Evolutionary conservation across 2,888 invertebrate genomes (phyloP), one percentile per base, ranked within the genome.

Genomic region (Harpalus rufipes): DNA sequence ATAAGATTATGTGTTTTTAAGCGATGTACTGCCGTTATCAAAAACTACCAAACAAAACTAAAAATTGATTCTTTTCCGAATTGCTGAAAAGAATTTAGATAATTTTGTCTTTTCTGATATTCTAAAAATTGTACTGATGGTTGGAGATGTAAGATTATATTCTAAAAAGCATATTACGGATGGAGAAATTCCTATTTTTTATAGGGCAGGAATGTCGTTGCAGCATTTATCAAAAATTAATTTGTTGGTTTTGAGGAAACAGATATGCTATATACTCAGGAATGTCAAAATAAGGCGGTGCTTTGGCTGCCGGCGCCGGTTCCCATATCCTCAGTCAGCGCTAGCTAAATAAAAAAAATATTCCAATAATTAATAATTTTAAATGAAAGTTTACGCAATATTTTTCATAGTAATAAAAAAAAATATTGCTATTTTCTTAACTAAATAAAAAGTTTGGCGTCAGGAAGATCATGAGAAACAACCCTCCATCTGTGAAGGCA

Each of bases 201-300:
- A 95, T 89, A 94, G 95, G 89, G 92, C 92, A 0, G 94, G 95
- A 74, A 93, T 94, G 58, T 92, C 93, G 0, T 89, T 95, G 85
- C 93, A 93, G 85, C 95, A 95, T 87, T 90, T 95, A 39, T 92
- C 94, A 7, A 94, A 93, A 90, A 90, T 95, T 1, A 93, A 93
- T 59, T 90, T 95, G 65, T 93, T 94, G 0, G 92, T 94, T 56
- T 89, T 95, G 21, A 93, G 94, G 78, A 94, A 95, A 88, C 95
- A 95, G n/a, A n/a, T 88, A 95, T 95, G 95, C 91, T 94, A 88
- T 95, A 95, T 87, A 94, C 95, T 72, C 95, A 94, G 92, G 94
- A 93, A 87, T 85, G 85, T 68, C 5, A 68, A 32, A 68, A 68
- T 63, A 63, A 18, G 5, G 21, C 59, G 7, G n/a, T 59, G 7